Evolutionary conservation across 2,888 invertebrate species (phyloP).

Genomic region (Dasysyrphus tricinctus): DNA sequence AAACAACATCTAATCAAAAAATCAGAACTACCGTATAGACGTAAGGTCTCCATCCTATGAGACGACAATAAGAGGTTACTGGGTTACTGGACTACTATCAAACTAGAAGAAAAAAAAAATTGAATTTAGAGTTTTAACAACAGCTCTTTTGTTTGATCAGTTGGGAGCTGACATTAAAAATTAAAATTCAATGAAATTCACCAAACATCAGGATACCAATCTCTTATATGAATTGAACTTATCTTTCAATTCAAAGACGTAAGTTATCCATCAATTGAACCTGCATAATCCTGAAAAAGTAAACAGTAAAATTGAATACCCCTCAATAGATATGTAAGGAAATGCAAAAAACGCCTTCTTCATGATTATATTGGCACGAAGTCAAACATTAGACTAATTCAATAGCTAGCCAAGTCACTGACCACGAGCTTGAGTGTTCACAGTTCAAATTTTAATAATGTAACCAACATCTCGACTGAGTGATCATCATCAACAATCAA

Average conservation of each 20-base stretch:
- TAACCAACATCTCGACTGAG: slow-evolving; percentile 33
- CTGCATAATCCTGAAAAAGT: not conserved
- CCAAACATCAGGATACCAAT: too few species aligned
- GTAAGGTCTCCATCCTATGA: too few species aligned
- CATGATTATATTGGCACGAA: slow-evolving; percentile 50
- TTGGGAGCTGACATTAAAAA: too few species aligned
- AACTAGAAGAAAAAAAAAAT: too few species aligned
- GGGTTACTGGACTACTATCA: too few species aligned
- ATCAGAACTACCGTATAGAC: too few species aligned
- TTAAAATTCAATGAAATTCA: too few species aligned
- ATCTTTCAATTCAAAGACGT: too few species aligned
- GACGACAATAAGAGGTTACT: too few species aligned
- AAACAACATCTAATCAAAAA: too few species aligned
- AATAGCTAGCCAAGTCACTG: slow-evolving; percentile 9
- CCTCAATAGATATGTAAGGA: not conserved
- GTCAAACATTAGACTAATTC: slow-evolving; percentile 51
- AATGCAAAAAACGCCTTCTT: not conserved
- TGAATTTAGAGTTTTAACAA: not conserved
- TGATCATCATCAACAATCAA: slow-evolving; percentile 63
- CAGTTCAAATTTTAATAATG: slow-evolving; percentile 18
- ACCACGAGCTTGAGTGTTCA: slow-evolving; percentile 7
- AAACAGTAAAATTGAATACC: not conserved
- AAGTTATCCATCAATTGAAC: too few species aligned
- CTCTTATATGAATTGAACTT: too few species aligned
- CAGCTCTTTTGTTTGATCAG: slow-evolving; percentile 10